These are phyloP conservation scores for Chelidonichthys spinosus DNA, from an alignment of 2,797 vertebrate genomes.

Conservation along the genomic window DNA sequence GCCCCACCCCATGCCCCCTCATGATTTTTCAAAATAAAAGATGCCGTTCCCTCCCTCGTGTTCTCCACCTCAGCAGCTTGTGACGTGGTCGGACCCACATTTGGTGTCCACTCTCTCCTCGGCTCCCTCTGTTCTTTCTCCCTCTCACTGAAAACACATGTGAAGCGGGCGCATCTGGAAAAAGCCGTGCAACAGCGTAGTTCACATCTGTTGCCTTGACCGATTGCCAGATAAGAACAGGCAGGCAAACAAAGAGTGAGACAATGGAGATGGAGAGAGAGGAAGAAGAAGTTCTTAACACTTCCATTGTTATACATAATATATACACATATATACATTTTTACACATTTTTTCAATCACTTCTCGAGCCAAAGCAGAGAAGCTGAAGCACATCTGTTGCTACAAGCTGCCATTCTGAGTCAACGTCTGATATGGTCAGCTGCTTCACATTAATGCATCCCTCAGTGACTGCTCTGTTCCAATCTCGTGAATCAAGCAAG, in stretches of 20 bases:
- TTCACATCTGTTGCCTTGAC: conserved; percentile 72
- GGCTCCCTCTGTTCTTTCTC: conserved; percentile 10
- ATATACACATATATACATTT: neutral
- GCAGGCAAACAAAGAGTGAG: conserved; percentile 20
- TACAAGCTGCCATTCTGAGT: conserved; percentile 42
- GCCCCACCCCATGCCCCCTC: conserved; percentile 50
- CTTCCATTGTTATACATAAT: conserved; percentile 2
- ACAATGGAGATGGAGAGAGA: neutral
- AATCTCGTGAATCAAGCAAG: conserved; percentile 55
- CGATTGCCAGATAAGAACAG: conserved; percentile 43
- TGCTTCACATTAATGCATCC: conserved; percentile 61
- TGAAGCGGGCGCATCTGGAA: conserved; percentile 48
- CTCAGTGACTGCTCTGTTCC: conserved; percentile 46
- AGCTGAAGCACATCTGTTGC: conserved; percentile 57
- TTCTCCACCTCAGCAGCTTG: conserved; percentile 37
- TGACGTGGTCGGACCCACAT: conserved; percentile 45
- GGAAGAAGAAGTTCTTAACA: conserved; percentile 12
- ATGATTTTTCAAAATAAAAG: conserved; percentile 73
- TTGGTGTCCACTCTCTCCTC: conserved; percentile 31
- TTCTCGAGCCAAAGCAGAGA: conserved; percentile 25
- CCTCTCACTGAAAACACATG: conserved; percentile 42
- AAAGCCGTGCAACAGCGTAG: conserved; percentile 49
- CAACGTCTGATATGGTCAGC: conserved; percentile 55
- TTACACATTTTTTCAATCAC: conserved; percentile 18
- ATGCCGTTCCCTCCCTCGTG: conserved; percentile 29